Conservation (phyloP, 2,113 vertebrate species). For the Chloebia gouldiae region DNA sequence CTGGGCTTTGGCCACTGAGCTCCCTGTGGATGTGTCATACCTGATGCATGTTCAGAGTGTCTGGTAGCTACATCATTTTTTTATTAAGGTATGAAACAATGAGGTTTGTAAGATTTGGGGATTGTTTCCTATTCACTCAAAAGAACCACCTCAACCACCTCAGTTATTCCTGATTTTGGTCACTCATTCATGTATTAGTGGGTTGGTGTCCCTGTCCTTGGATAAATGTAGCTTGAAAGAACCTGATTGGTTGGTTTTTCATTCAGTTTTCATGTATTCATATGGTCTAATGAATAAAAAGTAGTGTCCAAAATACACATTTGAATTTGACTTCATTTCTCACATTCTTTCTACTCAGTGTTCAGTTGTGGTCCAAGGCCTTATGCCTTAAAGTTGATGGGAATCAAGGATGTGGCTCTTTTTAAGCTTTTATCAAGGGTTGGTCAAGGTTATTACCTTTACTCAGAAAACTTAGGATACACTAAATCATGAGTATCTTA, state of each 20-base stretch:
- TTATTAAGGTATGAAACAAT: not conserved
- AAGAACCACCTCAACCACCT: accelerated
- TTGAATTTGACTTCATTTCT: not conserved
- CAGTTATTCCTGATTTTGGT: not conserved
- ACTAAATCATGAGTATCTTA: not conserved
- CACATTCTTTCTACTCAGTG: not conserved
- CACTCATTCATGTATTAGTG: not conserved
- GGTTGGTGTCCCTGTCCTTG: not conserved
- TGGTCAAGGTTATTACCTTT: not conserved
- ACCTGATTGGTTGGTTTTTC: not conserved
- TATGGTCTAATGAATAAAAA: not conserved
- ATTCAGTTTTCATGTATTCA: not conserved
- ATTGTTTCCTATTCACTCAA: not conserved
- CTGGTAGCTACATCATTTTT: accelerated
- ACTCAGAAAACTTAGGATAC: not conserved
- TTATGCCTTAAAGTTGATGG: not conserved
- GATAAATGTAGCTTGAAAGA: not conserved
- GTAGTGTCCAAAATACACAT: not conserved
- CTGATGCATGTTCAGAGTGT: not conserved
- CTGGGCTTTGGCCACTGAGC: not conserved
- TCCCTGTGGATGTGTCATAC: accelerated
- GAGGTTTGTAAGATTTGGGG: not conserved
- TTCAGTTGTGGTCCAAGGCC: not conserved
- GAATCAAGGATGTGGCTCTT: not conserved
- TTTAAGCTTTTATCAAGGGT: not conserved